Evolutionary conservation across 2,888 invertebrate species (phyloP).

Genomic region (Brenthis daphne): DNA sequence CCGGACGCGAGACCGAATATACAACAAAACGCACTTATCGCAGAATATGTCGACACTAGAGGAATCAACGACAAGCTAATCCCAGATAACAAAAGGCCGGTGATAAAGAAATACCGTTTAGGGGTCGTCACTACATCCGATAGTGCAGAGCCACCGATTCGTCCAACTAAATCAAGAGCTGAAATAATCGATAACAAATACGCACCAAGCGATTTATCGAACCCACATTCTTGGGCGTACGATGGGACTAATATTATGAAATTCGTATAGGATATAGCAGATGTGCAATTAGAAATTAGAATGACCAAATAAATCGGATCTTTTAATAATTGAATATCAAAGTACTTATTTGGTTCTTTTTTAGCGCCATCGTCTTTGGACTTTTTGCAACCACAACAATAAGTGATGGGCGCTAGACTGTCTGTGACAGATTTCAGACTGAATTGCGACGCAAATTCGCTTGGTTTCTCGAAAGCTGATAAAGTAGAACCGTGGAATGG

Average conservation of each 20-base stretch:
- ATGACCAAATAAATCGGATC: slow-evolving; percentile 92
- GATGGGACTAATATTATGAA: slow-evolving; percentile 91
- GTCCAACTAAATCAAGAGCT: slow-evolving; percentile 89
- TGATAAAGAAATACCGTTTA: slow-evolving; percentile 91
- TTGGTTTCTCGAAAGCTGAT: slow-evolving; percentile 88
- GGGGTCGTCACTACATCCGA: slow-evolving; percentile 90
- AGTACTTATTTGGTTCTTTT: slow-evolving; percentile 84
- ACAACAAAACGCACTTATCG: slow-evolving; percentile 87
- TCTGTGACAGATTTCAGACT: slow-evolving; percentile 86
- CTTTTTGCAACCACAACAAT: slow-evolving; percentile 67
- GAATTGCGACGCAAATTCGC: slow-evolving; percentile 89
- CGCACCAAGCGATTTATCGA: slow-evolving; percentile 87
- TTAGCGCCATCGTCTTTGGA: slow-evolving; percentile 58
- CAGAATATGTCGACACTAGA: slow-evolving; percentile 83
- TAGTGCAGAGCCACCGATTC: slow-evolving; percentile 92
- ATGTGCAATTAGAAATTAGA: slow-evolving; percentile 91
- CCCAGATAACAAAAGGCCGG: slow-evolving; percentile 89
- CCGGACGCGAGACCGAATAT: slow-evolving; percentile 92
- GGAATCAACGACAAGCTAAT: slow-evolving; percentile 88
- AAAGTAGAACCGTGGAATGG: slow-evolving; percentile 93
- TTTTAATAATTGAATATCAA: slow-evolving; percentile 87
- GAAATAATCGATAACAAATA: slow-evolving; percentile 91
- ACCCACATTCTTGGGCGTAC: slow-evolving; percentile 87
- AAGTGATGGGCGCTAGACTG: slow-evolving; percentile 74
- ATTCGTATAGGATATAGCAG: slow-evolving; percentile 93